Evolutionary conservation across 2,888 invertebrate species (phyloP).

Genomic region (Xestobium rufovillosum): DNA sequence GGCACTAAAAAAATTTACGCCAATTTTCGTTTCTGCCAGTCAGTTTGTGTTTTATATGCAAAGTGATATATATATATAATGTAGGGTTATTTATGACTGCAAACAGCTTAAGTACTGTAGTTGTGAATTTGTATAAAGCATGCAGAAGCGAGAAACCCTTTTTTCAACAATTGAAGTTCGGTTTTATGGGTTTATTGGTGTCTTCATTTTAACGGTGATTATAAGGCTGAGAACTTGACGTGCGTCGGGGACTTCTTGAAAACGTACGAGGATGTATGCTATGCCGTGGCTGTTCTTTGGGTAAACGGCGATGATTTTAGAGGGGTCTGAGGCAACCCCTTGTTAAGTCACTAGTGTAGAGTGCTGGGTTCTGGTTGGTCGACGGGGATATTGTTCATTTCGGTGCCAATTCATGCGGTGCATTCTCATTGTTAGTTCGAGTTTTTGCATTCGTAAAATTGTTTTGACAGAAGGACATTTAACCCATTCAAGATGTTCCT

Average conservation of each 20-base stretch:
- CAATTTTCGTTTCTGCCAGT: conserved; percentile 14
- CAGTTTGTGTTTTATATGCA: conserved; percentile 28
- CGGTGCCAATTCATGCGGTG: conserved; percentile 32
- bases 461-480: conserved; percentile 28
- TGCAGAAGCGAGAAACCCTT: conserved; percentile 4
- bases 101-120: conserved; percentile 21
- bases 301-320: conserved; percentile 16
- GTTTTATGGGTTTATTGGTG: conserved; percentile 34
- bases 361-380: conserved; percentile 37
- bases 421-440: conserved; percentile 29
- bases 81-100: conserved; percentile 29
- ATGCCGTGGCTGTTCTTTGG: conserved; percentile 12
- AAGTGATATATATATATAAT: conserved; percentile 26
- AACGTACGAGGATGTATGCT: too few species aligned
- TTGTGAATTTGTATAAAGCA: conserved; percentile 1
- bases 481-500: conserved; percentile 21
- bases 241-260: conserved; percentile 2
- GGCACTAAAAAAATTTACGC: conserved; percentile 20
- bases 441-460: conserved; percentile 27
- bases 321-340: conserved; percentile 26
- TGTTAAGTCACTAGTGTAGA: conserved; percentile 24
- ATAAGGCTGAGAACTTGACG: neutral
- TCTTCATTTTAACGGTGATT: conserved; percentile 26
- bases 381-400: conserved; percentile 31
- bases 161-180: conserved; percentile 24